Percentiles rank a stretch among this genome's conserved stretches.
phyloP scores from a whole-genome alignment of 2,113 vertebrate species.

The Erythrolamprus reginae region DNA sequence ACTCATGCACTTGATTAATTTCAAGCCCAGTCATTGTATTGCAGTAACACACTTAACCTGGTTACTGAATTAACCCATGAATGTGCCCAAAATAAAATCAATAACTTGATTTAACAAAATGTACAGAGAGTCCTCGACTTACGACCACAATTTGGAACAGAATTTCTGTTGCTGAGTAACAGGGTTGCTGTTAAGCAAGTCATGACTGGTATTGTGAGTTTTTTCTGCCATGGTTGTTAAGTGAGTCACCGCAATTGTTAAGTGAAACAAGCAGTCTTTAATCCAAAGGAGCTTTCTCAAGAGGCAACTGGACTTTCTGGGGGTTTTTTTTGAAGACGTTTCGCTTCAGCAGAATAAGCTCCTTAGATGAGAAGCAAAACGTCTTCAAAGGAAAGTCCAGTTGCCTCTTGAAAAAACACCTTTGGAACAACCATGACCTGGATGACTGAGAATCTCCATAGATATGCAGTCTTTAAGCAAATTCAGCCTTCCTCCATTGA shows the following conservation, averaged over 20 bases:
- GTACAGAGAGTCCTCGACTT: background rate
- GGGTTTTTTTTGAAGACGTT: no score
- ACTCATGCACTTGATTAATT: background rate
- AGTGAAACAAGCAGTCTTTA: background rate
- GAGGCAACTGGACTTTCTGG: no score
- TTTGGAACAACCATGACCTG: no score
- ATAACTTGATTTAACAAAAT: background rate
- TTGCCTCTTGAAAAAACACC: no score
- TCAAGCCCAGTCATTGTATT: background rate
- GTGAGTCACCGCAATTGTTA: background rate
- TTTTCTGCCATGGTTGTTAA: background rate
- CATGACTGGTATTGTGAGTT: background rate
- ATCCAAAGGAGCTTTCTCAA: no score
- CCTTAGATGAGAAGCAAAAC: no score
- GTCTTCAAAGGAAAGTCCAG: no score
- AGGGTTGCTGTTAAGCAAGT: background rate
- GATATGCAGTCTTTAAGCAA: no score
- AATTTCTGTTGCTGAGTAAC: background rate
- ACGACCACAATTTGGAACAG: background rate
- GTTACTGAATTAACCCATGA: background rate
- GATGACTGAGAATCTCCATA: no score
- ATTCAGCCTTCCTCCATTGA: no score
- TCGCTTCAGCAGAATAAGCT: no score
- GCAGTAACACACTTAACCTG: background rate
- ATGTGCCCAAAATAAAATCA: background rate